Percentiles rank a stretch among this genome's conserved stretches.
Evolutionary conservation across 2,113 vertebrate genomes (phyloP).

Genomic region (Rhea americana): DNA sequence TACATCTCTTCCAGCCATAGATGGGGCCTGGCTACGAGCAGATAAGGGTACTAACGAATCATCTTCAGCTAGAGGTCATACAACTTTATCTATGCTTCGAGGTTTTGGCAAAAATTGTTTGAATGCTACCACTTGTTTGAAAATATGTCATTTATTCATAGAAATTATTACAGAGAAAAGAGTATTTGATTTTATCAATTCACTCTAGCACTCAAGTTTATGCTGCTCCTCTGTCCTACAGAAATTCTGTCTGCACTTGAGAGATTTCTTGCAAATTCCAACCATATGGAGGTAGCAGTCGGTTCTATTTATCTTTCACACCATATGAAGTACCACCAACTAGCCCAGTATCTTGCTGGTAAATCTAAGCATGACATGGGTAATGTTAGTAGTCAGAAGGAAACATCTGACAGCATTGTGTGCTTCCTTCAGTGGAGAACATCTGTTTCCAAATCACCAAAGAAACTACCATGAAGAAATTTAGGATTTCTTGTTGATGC

Average conservation of each 20-base stretch:
- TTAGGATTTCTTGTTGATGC: neutral
- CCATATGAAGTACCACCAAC: constrained; percentile 32
- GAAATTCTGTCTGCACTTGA: constrained; percentile 52
- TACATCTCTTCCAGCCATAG: neutral
- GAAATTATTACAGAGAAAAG: neutral
- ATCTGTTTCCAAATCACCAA: constrained; percentile 38
- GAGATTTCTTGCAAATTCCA: constrained; percentile 33
- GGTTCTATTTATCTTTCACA: constrained; percentile 58
- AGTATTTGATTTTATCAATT: neutral
- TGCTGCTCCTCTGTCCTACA: constrained; percentile 11
- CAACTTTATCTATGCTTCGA: neutral
- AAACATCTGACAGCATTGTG: constrained; percentile 11
- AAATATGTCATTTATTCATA: neutral
- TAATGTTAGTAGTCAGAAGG: constrained; percentile 3
- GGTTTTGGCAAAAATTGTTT: neutral
- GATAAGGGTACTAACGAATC: neutral
- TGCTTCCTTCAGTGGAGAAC: constrained; percentile 40
- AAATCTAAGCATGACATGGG: constrained; percentile 32
- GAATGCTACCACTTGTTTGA: neutral
- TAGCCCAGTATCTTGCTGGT: constrained; percentile 46
- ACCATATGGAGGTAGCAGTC: constrained; percentile 61
- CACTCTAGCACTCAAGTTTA: neutral
- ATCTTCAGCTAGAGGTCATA: constrained; percentile 25
- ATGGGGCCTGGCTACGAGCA: neutral
- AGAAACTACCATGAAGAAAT: neutral